These are phyloP conservation scores for Heliconius congener DNA, from an alignment of 1,140 invertebrate genomes.

Conservation along the genomic window DNA sequence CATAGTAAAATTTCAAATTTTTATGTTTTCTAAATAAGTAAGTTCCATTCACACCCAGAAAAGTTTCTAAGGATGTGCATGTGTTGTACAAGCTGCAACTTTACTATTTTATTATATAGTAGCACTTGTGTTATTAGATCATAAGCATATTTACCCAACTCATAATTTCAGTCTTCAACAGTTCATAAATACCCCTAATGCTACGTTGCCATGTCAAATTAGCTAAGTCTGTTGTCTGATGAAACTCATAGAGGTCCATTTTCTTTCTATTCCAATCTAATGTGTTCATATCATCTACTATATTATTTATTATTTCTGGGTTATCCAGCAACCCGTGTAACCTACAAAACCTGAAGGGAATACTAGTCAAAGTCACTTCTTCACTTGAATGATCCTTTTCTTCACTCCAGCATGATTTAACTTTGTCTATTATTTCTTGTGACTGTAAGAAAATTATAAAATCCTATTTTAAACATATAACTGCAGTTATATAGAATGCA, in stretches of 20 bases:
- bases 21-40: neutral
- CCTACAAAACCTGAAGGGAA: slow-evolving; percentile 80
- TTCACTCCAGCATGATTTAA: slow-evolving; percentile 62
- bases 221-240: slow-evolving; percentile 85
- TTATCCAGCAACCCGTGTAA: slow-evolving; percentile 83
- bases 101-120: no score
- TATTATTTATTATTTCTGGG: slow-evolving; percentile 81
- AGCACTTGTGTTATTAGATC: neutral
- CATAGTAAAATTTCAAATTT: neutral
- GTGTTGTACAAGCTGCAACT: no score
- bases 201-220: slow-evolving; percentile 81
- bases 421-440: slow-evolving; percentile 63
- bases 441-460: slow-evolving; percentile 48
- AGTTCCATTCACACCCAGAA: neutral
- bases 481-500: no score
- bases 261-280: slow-evolving; percentile 84
- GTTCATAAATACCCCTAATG: slow-evolving; percentile 80
- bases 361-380: slow-evolving; percentile 60
- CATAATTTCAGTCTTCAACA: slow-evolving; percentile 82
- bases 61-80: no score
- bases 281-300: slow-evolving; percentile 84
- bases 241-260: slow-evolving; percentile 88
- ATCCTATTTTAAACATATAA: neutral
- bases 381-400: slow-evolving; percentile 53
- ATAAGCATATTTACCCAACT: slow-evolving; percentile 75